These are phyloP conservation scores for Bungarus multicinctus DNA, from an alignment of 2,113 vertebrate species.

Conservation along the genomic window DNA sequence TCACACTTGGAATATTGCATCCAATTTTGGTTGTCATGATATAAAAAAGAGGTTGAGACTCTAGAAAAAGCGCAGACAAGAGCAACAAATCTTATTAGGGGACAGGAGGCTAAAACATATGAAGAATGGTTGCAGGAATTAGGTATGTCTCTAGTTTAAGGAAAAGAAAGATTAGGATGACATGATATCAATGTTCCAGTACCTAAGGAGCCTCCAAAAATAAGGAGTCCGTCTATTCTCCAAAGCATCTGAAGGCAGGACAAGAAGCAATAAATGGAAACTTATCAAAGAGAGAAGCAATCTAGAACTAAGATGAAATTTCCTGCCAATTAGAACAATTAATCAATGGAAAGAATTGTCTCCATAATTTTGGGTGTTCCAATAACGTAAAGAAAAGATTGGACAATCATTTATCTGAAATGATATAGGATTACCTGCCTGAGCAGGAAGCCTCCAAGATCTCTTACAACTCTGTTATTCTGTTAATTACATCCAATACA, in stretches of 20 bases:
- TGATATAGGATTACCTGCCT: background rate
- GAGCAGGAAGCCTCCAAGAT: background rate
- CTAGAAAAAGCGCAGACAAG: background rate
- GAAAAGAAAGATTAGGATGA: no score
- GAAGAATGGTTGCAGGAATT: background rate
- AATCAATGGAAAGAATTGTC: background rate
- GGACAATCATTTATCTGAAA: background rate
- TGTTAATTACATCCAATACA: constrained; percentile 54
- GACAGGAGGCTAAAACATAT: background rate
- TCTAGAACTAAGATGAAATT: background rate
- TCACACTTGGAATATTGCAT: background rate
- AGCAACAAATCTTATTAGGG: background rate
- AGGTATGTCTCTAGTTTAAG: background rate
- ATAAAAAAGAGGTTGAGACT: background rate
- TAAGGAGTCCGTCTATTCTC: background rate
- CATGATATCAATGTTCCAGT: background rate
- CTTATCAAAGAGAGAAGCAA: background rate
- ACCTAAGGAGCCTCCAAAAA: background rate
- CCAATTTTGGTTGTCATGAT: no score
- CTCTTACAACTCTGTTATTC: background rate
- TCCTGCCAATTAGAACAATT: background rate
- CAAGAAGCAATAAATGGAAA: background rate
- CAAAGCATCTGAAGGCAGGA: background rate
- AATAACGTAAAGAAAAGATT: background rate
- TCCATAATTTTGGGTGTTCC: background rate